Evolutionary conservation across 2,888 invertebrate species (phyloP), one percentile per base, ranked within the genome.

Genomic region (Therioaphis trifolii): DNA sequence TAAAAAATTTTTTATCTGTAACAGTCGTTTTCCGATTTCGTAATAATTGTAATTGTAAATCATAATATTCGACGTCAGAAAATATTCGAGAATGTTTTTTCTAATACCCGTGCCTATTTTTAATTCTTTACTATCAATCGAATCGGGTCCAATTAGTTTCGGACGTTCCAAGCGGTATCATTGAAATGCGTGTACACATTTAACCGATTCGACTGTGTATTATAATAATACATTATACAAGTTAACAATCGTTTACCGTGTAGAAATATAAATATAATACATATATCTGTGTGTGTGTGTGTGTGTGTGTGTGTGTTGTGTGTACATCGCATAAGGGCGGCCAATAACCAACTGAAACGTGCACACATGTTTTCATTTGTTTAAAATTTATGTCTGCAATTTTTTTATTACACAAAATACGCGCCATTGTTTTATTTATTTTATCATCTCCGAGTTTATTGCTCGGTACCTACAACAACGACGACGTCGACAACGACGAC

Each of bases 381-480:
- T 43, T n/a, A 14, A 61, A 46, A 76, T 61, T 58, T 29, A 75
- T 43, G 27, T n/a, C 61, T 27, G 24, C 43, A 35, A 61, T 61
- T 43, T 58, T n/a, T 75, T 61, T 21, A 21, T 55, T 58, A n/a
- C 61, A 3, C 46, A 24, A 61, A 61, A 61, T 76, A 35, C 24
- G 21, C 75, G 21, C 75, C 43, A 27, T 76, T 27, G 43, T 76
- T 46, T 61, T 43, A 58, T 58, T 58, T 18, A 9, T 40, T 58
- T 61, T 49, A 21, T 49, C 49, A 24, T 49, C 46, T 46, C 49
- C 14, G 63, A 27, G 77, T 49, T 66, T 77, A 77, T 77, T 49
- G 35, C 63, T 66, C 77, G 49, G 49, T 14, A 24, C 29, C 11
- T 15, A 18, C 15, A 12, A 12, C 18, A 5, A 2, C 29, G 29